These are phyloP conservation scores for Monoplex corrugatus DNA, from an alignment of 2,888 invertebrate species.

Conservation along the genomic window DNA sequence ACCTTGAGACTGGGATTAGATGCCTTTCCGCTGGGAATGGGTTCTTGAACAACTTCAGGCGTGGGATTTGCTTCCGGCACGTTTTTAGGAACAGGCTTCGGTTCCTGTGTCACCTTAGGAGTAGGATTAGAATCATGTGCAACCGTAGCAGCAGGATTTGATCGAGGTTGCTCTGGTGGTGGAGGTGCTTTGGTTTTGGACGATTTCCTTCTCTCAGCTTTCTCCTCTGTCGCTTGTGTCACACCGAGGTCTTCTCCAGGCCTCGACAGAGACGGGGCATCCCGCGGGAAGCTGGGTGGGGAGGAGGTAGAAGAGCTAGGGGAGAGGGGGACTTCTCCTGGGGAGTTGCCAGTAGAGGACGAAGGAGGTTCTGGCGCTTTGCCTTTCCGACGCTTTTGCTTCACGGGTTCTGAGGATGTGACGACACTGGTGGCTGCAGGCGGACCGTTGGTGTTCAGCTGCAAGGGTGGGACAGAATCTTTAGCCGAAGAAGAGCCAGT, in stretches of 20 bases:
- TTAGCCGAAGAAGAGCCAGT: neutral
- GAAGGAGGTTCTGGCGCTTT: slow-evolving; percentile 38
- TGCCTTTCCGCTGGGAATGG: neutral
- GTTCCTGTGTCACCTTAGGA: neutral
- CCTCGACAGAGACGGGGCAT: neutral
- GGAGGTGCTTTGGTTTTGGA: slow-evolving; percentile 28
- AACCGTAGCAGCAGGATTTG: neutral
- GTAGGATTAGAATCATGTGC: neutral
- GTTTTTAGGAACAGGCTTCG: too few species aligned
- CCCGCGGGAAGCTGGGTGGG: neutral
- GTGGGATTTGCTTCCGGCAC: too few species aligned
- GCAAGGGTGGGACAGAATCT: neutral
- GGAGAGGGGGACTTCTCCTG: neutral
- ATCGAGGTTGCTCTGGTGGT: neutral
- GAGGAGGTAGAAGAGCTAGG: slow-evolving; percentile 15
- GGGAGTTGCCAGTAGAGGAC: slow-evolving; percentile 41
- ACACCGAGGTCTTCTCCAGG: neutral
- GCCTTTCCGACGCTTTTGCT: slow-evolving; percentile 9
- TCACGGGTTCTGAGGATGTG: neutral
- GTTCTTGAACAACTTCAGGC: too few species aligned
- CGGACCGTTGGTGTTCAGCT: neutral
- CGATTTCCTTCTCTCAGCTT: neutral
- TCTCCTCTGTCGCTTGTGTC: neutral
- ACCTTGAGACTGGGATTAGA: too few species aligned
- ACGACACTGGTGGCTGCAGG: too few species aligned